Percentiles rank a stretch among this genome's conserved stretches.
Evolutionary conservation across 2,888 invertebrate genomes (phyloP).

Genomic region (Orchesellides sinensis): DNA sequence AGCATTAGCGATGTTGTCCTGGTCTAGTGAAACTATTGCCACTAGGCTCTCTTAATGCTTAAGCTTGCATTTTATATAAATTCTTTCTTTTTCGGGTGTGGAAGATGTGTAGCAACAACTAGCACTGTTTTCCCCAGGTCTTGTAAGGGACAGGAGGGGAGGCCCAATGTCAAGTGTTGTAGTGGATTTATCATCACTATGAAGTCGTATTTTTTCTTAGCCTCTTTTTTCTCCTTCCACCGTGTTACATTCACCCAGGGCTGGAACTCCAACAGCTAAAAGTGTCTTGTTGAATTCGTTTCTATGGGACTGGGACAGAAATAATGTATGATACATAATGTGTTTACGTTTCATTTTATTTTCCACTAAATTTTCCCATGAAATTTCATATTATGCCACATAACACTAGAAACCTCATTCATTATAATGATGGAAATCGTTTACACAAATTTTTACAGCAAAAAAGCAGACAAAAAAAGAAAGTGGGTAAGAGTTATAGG

Average conservation of each 20-base stretch:
- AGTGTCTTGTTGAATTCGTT: slow-evolving; percentile 1
- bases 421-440: slow-evolving; percentile 37
- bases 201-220: slow-evolving; percentile 43
- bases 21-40: neutral
- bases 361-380: slow-evolving; percentile 64
- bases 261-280: neutral
- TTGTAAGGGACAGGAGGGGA: slow-evolving; percentile 54
- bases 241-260: neutral
- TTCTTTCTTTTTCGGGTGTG: too few relatives aligned
- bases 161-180: slow-evolving; percentile 57
- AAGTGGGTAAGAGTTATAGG: neutral
- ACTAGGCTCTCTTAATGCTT: neutral
- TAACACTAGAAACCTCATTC: slow-evolving; percentile 45
- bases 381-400: slow-evolving; percentile 48
- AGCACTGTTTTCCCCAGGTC: slow-evolving; percentile 13
- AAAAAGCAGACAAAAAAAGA: neutral
- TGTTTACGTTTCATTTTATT: slow-evolving; percentile 66
- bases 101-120: neutral
- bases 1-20: slow-evolving; percentile 47
- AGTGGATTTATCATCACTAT: slow-evolving; percentile 62
- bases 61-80: too few relatives aligned
- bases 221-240: neutral
- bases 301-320: neutral
- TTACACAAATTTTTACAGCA: neutral
- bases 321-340: slow-evolving; percentile 36